Percentiles rank a stretch among this genome's conserved stretches.
These are phyloP conservation scores for Oreochromis mossambicus DNA, from an alignment of 2,797 vertebrate genomes.

Conservation along the genomic window DNA sequence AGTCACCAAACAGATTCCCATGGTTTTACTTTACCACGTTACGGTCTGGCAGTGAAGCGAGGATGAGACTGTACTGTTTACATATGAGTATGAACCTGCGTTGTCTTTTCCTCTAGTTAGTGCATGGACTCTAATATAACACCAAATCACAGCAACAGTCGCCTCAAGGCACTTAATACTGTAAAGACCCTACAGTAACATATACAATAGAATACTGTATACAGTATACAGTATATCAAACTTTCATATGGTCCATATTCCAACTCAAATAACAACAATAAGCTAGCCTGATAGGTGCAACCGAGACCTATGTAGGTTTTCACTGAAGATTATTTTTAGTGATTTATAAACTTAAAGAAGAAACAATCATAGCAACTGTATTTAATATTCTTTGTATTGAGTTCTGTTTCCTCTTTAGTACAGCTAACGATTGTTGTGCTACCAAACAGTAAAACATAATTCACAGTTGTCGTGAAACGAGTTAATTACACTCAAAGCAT, in stretches of 20 bases:
- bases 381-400: not conserved
- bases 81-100: no score
- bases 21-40: not conserved
- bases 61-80: no score
- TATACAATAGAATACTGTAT: not conserved
- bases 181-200: not conserved
- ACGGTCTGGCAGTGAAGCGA: not conserved
- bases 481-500: no score
- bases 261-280: not conserved
- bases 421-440: not conserved
- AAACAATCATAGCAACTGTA: rapidly evolving
- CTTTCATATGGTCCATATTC: not conserved
- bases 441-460: not conserved
- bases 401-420: not conserved
- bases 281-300: not conserved
- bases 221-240: not conserved
- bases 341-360: not conserved
- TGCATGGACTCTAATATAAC: not conserved
- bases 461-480: not conserved
- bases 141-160: not conserved
- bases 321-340: not conserved
- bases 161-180: not conserved
- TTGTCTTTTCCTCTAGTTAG: not conserved
- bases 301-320: not conserved
- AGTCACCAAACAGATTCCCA: not conserved